phyloP scores from a whole-genome alignment of 2,113 vertebrate species.

The Chaenogobius annularis region DNA sequence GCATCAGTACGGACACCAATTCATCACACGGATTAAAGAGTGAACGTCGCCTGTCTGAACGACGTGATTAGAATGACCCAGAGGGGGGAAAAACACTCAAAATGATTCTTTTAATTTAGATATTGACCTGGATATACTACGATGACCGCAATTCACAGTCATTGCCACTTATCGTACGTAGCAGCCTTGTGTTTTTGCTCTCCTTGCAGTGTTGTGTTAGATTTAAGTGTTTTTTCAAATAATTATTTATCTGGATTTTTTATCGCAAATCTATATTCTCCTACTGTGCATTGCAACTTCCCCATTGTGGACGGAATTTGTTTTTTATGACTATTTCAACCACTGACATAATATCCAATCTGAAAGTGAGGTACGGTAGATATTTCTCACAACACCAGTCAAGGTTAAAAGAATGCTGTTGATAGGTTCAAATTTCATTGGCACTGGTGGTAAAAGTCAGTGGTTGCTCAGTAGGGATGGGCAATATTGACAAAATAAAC shows the following conservation, averaged over 20 bases:
- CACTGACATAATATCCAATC: not conserved
- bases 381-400: not conserved
- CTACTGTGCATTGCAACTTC: no score
- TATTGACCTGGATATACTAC: constrained; percentile 5
- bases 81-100: constrained; percentile 17
- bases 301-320: not conserved
- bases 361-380: not conserved
- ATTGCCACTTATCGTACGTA: no score
- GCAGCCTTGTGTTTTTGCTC: not conserved
- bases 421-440: not conserved
- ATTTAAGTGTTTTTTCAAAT: no score
- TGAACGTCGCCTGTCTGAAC: constrained; percentile 29
- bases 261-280: no score
- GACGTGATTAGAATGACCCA: constrained; percentile 21
- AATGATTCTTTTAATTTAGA: constrained; percentile 24
- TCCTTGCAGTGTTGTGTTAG: not conserved
- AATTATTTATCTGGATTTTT: no score
- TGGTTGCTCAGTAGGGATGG: not conserved
- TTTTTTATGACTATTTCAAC: not conserved
- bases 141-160: not conserved
- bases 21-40: constrained; percentile 41
- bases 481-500: no score
- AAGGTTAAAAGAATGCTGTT: not conserved
- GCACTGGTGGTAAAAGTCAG: not conserved
- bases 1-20: constrained; percentile 11